Evolutionary conservation across 1,140 invertebrate genomes (phyloP).

Genomic region (Caenorhabditis brenneri): DNA sequence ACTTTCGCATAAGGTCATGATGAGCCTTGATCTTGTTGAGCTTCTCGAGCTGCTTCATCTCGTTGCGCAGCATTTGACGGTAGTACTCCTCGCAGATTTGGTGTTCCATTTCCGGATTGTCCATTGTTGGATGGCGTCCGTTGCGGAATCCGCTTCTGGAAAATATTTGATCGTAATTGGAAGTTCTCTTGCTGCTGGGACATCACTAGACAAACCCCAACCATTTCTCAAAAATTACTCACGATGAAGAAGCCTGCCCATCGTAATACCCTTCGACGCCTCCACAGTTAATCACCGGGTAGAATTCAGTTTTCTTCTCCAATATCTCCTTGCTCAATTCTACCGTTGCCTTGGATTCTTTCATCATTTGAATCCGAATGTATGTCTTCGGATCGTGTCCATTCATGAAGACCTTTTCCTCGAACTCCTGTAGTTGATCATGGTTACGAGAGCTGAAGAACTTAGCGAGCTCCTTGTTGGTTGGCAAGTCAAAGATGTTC

Average conservation of each 20-base stretch:
- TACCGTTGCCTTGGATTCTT: background rate
- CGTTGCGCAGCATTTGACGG: background rate
- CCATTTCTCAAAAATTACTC: too few species aligned
- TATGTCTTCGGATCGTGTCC: slow-evolving; percentile 26
- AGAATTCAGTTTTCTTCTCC: background rate
- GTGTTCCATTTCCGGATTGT: slow-evolving; percentile 12
- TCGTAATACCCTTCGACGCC: background rate
- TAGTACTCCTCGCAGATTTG: background rate
- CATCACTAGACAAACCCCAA: too few species aligned
- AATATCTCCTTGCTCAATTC: background rate
- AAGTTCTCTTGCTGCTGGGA: too few species aligned
- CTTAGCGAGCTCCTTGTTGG: background rate
- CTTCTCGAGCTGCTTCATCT: background rate
- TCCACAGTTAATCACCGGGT: background rate
- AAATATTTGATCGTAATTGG: background rate
- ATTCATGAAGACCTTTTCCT: background rate
- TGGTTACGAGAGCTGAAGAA: background rate
- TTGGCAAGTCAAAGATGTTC: slow-evolving; percentile 8
- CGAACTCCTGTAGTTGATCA: background rate
- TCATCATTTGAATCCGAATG: slow-evolving; percentile 22
- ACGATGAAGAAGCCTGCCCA: background rate
- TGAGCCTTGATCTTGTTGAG: too few species aligned
- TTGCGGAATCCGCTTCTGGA: slow-evolving; percentile 36
- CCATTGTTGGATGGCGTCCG: background rate
- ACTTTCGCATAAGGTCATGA: too few species aligned